Evolutionary conservation across 2,888 invertebrate genomes (phyloP).

Genomic region (Cyrtodaria siliqua): DNA sequence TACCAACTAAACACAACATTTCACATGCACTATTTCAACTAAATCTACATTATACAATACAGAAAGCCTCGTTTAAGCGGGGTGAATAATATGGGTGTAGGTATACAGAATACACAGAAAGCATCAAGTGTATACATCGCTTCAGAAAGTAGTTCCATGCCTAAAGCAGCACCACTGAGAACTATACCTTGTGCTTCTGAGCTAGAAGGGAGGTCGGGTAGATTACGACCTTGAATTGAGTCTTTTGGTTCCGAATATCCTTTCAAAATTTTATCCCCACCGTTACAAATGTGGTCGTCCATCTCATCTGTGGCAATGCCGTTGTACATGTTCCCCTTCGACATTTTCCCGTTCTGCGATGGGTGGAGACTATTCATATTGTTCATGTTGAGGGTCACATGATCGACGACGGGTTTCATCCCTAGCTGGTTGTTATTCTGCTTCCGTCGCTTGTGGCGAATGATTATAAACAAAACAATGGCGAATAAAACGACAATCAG

Average conservation of each 20-base stretch:
- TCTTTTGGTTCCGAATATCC: conserved; percentile 79
- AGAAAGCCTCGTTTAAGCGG: too few species aligned
- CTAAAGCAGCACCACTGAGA: neutral
- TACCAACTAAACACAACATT: too few species aligned
- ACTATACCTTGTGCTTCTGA: conserved; percentile 70
- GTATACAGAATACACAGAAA: neutral
- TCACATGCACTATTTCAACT: too few species aligned
- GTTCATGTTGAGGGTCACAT: conserved; percentile 90
- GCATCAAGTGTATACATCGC: too few species aligned
- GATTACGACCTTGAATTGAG: conserved; percentile 81
- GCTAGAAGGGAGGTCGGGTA: conserved; percentile 82
- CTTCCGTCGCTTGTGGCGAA: conserved; percentile 78
- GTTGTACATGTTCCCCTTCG: conserved; percentile 86
- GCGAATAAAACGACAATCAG: conserved; percentile 89
- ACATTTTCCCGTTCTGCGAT: conserved; percentile 80
- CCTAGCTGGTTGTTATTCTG: conserved; percentile 79
- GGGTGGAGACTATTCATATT: conserved; percentile 81
- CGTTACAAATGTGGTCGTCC: conserved; percentile 72
- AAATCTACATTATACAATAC: too few species aligned
- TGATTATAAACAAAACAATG: conserved; percentile 90
- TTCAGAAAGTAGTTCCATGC: too few species aligned
- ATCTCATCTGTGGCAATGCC: conserved; percentile 85
- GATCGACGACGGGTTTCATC: conserved; percentile 79
- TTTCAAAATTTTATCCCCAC: conserved; percentile 71
- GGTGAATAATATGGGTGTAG: conserved; percentile 1